Conservation (phyloP, 2,113 vertebrate species). For the Coptodon bakossiorum region DNA sequence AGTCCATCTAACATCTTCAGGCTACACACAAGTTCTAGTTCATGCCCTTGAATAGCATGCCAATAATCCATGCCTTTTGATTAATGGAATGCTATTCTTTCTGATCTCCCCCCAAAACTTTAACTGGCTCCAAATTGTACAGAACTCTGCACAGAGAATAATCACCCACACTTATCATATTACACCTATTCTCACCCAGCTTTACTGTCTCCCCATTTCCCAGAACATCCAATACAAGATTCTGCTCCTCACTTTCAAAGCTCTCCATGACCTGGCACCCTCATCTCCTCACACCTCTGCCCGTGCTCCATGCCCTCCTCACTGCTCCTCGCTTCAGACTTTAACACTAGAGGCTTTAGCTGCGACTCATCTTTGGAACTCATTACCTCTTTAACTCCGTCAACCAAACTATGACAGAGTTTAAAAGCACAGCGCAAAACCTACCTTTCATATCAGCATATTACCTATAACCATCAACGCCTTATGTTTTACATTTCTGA, state of each 20-base stretch:
- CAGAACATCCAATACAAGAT: not conserved
- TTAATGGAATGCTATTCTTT: not conserved
- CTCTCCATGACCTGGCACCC: not conserved
- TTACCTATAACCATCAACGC: not conserved
- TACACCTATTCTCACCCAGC: not conserved
- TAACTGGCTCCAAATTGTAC: not conserved
- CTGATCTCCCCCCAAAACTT: not conserved
- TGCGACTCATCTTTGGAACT: not conserved
- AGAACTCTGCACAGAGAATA: not conserved
- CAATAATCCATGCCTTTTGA: not conserved
- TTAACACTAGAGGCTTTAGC: not conserved
- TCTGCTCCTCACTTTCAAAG: not conserved
- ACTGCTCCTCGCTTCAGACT: not conserved
- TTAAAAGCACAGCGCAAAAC: not conserved
- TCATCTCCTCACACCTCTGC: not conserved
- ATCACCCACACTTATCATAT: not conserved
- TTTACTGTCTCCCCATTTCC: not conserved
- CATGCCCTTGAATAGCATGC: not conserved
- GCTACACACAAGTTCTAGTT: not conserved
- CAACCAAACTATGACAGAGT: not conserved
- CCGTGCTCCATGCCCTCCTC: not conserved
- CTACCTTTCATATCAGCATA: not conserved
- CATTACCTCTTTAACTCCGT: fast-evolving
- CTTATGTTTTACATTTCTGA: not conserved
- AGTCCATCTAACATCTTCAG: not conserved